Evolutionary conservation across 2,113 vertebrate genomes (phyloP), one percentile per base, ranked within the genome.

Genomic region (Uria aalge): DNA sequence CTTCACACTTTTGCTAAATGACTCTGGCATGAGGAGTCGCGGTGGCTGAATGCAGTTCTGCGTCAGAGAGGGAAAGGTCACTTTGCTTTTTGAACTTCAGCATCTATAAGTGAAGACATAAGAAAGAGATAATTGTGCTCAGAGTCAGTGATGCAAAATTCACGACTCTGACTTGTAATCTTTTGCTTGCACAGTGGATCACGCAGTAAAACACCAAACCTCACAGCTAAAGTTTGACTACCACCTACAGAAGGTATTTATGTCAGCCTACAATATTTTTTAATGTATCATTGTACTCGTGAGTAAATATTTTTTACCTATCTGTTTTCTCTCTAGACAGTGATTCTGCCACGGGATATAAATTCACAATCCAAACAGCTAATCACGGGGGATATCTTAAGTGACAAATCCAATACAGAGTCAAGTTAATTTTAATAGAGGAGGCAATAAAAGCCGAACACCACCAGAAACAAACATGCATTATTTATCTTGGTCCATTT

Each of bases 11-110:
- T 56, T 21, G 34, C 32, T 55, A 30, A 67, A 15, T 3, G 12
- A 9, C 52, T 40, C 17, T 12, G 40, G 10, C 11, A 9, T 3
- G 53, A 50, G 40, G 34, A 45, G 38, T 66, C 2, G 0, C 0
- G 1, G 40, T 8, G 34, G 38, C 5, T 40, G 56, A 59, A 64
- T 59, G 48, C 15, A 8, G 11, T 24, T 59, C 8, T n/a, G 32
- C 17, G 18, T 7, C 64, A 38, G 27, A 21, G 53, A 62, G 53
- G 41, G 55, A 67, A 45, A 27, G 9, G 20, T 38, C 80, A 20
- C 14, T 48, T 55, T 48, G 22, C 30, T 50, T 41, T 57, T 20
- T 20, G 20, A 40, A 69, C 55, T 24, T 57, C 55, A 18, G 29
- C 45, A 36, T 24, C 73, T 63, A 9, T 36, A 38, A 74, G 47